Base-by-base conservation (phyloP, 1,140 invertebrate genomes). In the Cyclina sinensis region DNA sequence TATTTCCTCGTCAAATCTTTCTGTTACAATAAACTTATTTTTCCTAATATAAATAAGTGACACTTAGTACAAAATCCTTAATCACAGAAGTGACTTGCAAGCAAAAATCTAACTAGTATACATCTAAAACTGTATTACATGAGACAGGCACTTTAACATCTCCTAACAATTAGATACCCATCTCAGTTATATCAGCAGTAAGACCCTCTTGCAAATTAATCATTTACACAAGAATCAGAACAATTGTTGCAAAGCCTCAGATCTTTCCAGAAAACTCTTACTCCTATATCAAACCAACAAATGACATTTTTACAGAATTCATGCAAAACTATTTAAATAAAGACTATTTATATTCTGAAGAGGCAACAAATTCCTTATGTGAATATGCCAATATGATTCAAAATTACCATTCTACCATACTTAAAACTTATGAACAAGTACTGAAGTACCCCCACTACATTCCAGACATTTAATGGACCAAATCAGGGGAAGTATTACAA, bases 151-250 rank as follows among this genome's bases (percentile, higher is more conserved):
- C 65, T 70, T 70, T 70, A 70, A 70, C 21, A 70, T 37, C 37
- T 70, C 32, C 65, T 37, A 70, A 70, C 65, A 70, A 70, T 70
- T 70, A 70, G 65, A 70, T 70, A 70, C 65, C 65, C 65, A 70
- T 70, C 65, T 27, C 30, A 3, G 65, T 27, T 16, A 70, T 37
- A 70, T 35, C 65, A 37, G 32, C 5, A 37, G 65, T 70, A 70
- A 70, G 35, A 70, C 65, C 16, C 32, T 62, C 65, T 37, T 37
- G 32, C 65, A 70, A 70, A 70, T 70, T 70, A 37, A 70, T 70
- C 65, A 70, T 70, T 70, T 70, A 70, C 24, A 37, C 65, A 70
- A 21, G 65, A 37, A 39, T 39, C 65, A 37, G 65, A n/a, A 70
- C 65, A 70, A 70, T 37, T 39, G 32, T 35, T 39, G 35, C 2